Percentiles rank a stretch among this genome's conserved stretches.
These are phyloP conservation scores for Tetragnatha versicolor DNA, from an alignment of 1,140 invertebrate species.

Conservation along the genomic window DNA sequence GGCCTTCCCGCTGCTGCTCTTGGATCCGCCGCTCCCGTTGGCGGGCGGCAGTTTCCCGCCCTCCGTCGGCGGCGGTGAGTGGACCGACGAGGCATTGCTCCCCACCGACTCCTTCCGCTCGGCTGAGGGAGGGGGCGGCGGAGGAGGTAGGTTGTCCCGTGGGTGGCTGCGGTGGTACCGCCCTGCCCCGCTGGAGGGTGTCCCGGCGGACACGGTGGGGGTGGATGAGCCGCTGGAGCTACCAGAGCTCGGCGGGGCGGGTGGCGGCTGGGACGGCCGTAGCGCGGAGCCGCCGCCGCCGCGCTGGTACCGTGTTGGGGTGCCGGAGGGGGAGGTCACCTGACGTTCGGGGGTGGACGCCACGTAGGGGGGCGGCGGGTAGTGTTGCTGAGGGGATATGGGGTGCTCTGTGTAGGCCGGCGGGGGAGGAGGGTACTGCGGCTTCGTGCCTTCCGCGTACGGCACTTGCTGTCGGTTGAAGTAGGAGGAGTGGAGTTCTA, in stretches of 20 bases:
- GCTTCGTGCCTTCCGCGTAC: slow-evolving; percentile 56
- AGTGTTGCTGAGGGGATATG: slow-evolving; percentile 57
- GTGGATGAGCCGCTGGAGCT: slow-evolving; percentile 65
- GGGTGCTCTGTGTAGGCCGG: slow-evolving; percentile 58
- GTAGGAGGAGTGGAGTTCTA: slow-evolving; percentile 67
- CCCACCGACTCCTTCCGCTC: background rate
- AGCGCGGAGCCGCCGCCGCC: too few species aligned
- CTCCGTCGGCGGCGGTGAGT: background rate
- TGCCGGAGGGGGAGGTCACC: slow-evolving; percentile 28
- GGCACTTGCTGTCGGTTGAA: slow-evolving; percentile 39
- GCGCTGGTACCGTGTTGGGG: slow-evolving; percentile 41
- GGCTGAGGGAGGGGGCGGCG: slow-evolving; percentile 77
- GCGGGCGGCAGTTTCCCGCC: background rate
- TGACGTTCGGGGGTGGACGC: slow-evolving; percentile 62
- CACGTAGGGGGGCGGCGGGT: slow-evolving; percentile 54
- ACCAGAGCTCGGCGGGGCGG: slow-evolving; percentile 57
- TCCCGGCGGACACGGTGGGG: slow-evolving; percentile 69
- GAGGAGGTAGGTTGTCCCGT: slow-evolving; percentile 80
- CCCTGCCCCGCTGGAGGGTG: slow-evolving; percentile 70
- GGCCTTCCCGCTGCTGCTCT: slow-evolving; percentile 2
- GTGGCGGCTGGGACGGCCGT: slow-evolving; percentile 55
- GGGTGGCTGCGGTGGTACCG: slow-evolving; percentile 67
- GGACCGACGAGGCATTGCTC: background rate
- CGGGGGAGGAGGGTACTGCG: slow-evolving; percentile 59
- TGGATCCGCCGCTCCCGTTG: background rate